phyloP scores from a whole-genome alignment of 2,113 vertebrate species.

The Circaetus gallicus region DNA sequence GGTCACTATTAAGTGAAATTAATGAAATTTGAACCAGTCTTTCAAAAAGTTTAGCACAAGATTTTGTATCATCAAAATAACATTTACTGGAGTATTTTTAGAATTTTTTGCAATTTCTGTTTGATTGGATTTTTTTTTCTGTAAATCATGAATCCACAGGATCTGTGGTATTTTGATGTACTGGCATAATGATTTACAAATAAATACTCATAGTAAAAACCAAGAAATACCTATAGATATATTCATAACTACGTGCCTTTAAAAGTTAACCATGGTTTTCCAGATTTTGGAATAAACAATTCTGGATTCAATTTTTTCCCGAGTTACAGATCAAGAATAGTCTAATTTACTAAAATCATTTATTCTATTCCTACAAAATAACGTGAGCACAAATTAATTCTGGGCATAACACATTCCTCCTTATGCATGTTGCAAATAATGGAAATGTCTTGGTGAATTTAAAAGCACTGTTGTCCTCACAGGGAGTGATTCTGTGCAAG shows the following conservation, averaged over 20 bases:
- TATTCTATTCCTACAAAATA: neutral
- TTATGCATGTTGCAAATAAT: neutral
- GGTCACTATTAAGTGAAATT: neutral
- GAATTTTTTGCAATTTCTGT: neutral
- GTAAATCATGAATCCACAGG: neutral
- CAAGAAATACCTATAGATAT: neutral
- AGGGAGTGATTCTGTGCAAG: neutral
- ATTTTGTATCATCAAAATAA: neutral
- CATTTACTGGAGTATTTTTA: neutral
- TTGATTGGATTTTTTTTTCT: neutral
- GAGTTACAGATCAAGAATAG: neutral
- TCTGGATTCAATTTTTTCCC: neutral
- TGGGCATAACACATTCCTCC: neutral
- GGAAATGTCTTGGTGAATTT: neutral
- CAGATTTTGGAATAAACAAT: neutral
- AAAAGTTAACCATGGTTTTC: neutral
- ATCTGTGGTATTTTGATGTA: neutral
- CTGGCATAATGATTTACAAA: neutral
- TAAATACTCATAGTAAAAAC: neutral
- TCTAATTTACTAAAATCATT: neutral
- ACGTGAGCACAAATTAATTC: neutral
- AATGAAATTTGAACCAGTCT: neutral
- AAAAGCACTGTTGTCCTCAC: neutral
- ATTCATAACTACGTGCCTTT: neutral
- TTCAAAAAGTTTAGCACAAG: neutral